These are phyloP conservation scores for Temnothorax unifasciatus DNA, from an alignment of 2,888 invertebrate genomes.

Conservation along the genomic window DNA sequence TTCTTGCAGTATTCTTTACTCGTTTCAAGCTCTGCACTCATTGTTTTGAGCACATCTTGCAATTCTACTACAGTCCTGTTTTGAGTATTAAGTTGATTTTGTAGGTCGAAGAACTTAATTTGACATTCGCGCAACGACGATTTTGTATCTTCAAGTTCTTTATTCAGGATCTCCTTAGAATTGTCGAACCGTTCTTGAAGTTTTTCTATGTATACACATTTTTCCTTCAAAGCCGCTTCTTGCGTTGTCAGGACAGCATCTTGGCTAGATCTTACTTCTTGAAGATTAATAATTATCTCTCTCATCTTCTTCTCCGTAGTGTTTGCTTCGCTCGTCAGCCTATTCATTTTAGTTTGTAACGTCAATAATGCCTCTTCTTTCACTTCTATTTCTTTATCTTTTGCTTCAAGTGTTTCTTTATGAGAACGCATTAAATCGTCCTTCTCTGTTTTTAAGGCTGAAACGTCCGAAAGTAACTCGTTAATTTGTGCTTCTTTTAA, in stretches of 20 bases:
- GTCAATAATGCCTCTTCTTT: constrained; percentile 72
- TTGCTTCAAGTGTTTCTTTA: constrained; percentile 34
- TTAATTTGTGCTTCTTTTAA: constrained; percentile 57
- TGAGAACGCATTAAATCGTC: constrained; percentile 39
- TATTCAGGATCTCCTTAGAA: constrained; percentile 54
- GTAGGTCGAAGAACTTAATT: constrained; percentile 54
- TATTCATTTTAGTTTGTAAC: constrained; percentile 70
- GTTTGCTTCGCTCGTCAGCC: constrained; percentile 59
- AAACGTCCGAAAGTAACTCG: constrained; percentile 57
- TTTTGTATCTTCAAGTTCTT: constrained; percentile 65
- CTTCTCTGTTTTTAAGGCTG: constrained; percentile 62
- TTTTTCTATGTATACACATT: constrained; percentile 62
- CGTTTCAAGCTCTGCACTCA: constrained; percentile 58
- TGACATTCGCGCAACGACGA: constrained; percentile 44
- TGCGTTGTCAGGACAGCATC: constrained; percentile 76
- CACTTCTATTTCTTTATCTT: constrained; percentile 67
- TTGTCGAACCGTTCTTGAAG: constrained; percentile 65
- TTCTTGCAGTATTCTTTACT: constrained; percentile 56
- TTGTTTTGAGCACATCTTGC: constrained; percentile 59
- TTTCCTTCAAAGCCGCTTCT: constrained; percentile 76
- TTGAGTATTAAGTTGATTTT: constrained; percentile 62
- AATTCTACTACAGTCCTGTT: constrained; percentile 61
- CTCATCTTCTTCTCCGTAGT: constrained; percentile 76
- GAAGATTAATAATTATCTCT: constrained; percentile 77
- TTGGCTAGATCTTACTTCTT: constrained; percentile 77